phyloP scores from a whole-genome alignment of 2,113 vertebrate genomes.

The Romanogobio albipinnatus region DNA sequence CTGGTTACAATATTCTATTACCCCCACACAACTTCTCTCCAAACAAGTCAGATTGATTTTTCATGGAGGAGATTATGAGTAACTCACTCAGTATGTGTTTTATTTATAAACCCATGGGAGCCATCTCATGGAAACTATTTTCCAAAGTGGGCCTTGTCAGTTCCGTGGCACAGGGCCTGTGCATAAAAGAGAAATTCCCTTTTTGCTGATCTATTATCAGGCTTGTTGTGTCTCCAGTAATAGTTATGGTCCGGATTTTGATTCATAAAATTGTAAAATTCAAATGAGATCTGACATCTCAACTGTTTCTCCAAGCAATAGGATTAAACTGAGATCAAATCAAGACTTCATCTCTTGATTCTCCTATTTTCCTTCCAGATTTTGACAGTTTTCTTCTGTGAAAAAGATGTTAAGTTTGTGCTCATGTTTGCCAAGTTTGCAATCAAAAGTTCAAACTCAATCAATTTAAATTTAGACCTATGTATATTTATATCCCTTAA shows the following conservation, averaged over 20 bases:
- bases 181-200: conserved; percentile 39
- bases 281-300: neutral
- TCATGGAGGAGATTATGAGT: conserved; percentile 56
- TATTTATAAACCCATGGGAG: conserved; percentile 61
- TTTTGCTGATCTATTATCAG: conserved; percentile 51
- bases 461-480: too few species aligned
- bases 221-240: conserved; percentile 28
- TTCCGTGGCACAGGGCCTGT: conserved; percentile 46
- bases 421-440: too few species aligned
- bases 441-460: too few species aligned
- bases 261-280: conserved; percentile 2
- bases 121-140: conserved; percentile 58
- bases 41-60: conserved; percentile 59
- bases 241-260: conserved; percentile 30
- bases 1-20: conserved; percentile 56
- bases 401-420: too few species aligned
- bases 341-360: neutral
- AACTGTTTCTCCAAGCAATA: neutral
- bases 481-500: too few species aligned
- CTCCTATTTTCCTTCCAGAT: too few species aligned
- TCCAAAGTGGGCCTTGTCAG: conserved; percentile 50
- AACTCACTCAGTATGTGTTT: conserved; percentile 57
- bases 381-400: too few species aligned
- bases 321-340: neutral
- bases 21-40: conserved; percentile 52